phyloP scores from a whole-genome alignment of 2,888 invertebrate species.

The Agrochola circellaris region DNA sequence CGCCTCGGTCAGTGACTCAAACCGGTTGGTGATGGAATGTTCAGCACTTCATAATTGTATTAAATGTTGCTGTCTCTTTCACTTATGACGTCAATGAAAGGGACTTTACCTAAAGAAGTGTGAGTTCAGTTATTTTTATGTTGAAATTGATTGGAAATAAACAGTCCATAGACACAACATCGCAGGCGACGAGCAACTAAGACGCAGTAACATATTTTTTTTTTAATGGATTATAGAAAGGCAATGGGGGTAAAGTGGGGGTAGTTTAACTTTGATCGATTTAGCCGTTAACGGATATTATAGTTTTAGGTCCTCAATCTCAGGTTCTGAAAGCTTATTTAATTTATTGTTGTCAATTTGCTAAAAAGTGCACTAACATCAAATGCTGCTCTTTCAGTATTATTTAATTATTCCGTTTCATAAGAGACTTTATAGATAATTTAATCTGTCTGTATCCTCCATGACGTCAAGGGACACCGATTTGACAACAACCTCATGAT shows the following conservation, averaged over 20 bases:
- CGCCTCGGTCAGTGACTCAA: slow-evolving; percentile 52
- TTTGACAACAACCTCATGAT: neutral
- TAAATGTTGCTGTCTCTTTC: slow-evolving; percentile 39
- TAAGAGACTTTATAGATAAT: neutral
- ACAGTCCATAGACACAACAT: neutral
- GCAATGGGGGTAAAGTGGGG: neutral
- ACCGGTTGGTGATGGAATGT: slow-evolving; percentile 63
- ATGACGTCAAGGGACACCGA: neutral
- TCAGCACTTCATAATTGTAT: slow-evolving; percentile 27
- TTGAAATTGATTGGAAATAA: neutral
- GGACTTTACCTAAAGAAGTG: neutral
- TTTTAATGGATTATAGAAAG: neutral
- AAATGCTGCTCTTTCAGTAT: neutral
- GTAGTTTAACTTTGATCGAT: neutral
- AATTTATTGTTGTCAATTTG: neutral
- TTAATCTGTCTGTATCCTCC: neutral
- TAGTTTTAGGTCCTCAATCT: neutral
- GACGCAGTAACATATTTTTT: neutral
- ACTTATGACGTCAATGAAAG: slow-evolving; percentile 39
- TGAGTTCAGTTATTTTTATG: neutral
- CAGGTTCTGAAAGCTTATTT: neutral
- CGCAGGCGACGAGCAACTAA: neutral
- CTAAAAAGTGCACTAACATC: neutral
- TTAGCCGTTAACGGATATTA: neutral
- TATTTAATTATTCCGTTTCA: no score